Base-by-base conservation (phyloP, 2,797 vertebrate genomes). In the Valencia hispanica region DNA sequence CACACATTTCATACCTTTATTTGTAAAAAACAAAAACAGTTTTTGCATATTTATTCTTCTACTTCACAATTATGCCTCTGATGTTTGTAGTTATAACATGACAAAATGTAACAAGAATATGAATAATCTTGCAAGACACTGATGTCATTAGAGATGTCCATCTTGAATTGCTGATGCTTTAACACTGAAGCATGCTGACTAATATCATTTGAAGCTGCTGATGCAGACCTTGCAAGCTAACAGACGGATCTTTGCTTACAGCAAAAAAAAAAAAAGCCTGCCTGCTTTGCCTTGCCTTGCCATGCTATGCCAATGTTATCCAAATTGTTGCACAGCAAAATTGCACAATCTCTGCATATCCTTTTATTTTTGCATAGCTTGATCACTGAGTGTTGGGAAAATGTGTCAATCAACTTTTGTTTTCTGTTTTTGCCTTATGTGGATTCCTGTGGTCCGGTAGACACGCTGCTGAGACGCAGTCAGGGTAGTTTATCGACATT, bases 231-330 rank as follows among this genome's bases (percentile, higher is more conserved):
- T 72, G 34, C 27, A 68, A 77, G n/a, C 34, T 15, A 77, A 65
- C 47, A 41, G 14, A 39, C 22, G 22, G 15, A 39, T 2, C 73
- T 88, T 69, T 84, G 82, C 84, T 88, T 87, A 72, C 12, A 88
- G 81, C 80, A 3, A 81, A 20, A 83, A 34, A 3, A 81, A 20
- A 83, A 34, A 77, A 83, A 88, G 85, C 84, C 87, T 89, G 87
- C 88, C 88, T 89, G 93, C 91, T 89, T 73, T 88, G 89, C 91
- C 88, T 73, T 88, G 89, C 91, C 88, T 87, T 90, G 86, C 89
- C 88, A 83, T 90, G 83, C 88, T 87, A 81, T 84, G 87, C 79
- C 85, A 83, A 73, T 77, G 63, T 55, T 71, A n/a, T 43, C 70
- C 48, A 77, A 74, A 66, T 53, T 34, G 73, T 5, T 57, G 68